These are phyloP conservation scores for Bryconaethiops microstoma DNA, from an alignment of 2,797 vertebrate genomes.

Conservation along the genomic window DNA sequence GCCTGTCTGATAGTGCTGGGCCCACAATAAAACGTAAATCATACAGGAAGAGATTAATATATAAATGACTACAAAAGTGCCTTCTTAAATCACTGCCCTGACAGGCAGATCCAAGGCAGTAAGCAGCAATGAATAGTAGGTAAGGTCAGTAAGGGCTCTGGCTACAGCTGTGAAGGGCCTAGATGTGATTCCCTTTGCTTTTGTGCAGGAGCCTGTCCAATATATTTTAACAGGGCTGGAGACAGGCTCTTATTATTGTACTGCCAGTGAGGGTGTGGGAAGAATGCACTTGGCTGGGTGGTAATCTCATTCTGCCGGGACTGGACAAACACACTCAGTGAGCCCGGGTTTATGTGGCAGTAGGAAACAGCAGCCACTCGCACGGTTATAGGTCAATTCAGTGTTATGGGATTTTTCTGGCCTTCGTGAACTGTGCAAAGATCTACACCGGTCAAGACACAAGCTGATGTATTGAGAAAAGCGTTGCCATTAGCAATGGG, in stretches of 20 bases:
- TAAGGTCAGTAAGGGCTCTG: constrained; percentile 24
- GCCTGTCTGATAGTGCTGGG: not conserved
- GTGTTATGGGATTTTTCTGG: constrained; percentile 30
- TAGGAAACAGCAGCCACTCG: not conserved
- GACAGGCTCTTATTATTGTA: constrained; percentile 38
- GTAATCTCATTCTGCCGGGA: constrained; percentile 31
- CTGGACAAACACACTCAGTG: constrained; percentile 38
- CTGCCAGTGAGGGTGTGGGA: constrained; percentile 25
- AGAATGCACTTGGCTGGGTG: constrained; percentile 27
- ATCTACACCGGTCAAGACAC: constrained; percentile 1
- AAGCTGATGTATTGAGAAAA: not conserved
- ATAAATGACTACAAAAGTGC: not conserved
- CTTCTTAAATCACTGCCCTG: not conserved
- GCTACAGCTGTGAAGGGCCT: constrained; percentile 33
- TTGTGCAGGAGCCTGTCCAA: constrained; percentile 38
- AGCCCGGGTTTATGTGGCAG: constrained; percentile 4
- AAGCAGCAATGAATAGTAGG: constrained; percentile 8
- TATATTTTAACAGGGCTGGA: constrained; percentile 46
- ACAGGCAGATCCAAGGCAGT: constrained; percentile 7
- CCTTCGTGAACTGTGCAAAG: constrained; percentile 28
- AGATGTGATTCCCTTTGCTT: constrained; percentile 40
- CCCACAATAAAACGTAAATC: not conserved
- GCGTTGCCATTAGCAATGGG: constrained; percentile 11
- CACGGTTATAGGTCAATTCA: constrained; percentile 10
- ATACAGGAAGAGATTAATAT: not conserved